These are phyloP conservation scores for Amaurobius ferox DNA, from an alignment of 2,888 invertebrate species.

Conservation along the genomic window DNA sequence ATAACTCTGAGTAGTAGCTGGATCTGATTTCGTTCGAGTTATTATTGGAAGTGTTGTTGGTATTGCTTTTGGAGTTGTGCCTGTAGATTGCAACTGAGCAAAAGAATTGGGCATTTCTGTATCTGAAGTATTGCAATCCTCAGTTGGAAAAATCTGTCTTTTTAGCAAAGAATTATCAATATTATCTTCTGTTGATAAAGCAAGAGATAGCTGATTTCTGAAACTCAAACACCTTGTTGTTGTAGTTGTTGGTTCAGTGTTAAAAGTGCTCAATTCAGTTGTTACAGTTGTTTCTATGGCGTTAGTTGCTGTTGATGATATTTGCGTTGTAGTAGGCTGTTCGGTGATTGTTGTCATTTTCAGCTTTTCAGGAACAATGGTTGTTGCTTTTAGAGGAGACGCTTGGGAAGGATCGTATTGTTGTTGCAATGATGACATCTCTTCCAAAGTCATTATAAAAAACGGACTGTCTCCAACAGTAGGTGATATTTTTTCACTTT, in stretches of 20 bases:
- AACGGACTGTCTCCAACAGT: slow-evolving; percentile 49
- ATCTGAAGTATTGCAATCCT: slow-evolving; percentile 57
- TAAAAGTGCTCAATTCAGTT: slow-evolving; percentile 3
- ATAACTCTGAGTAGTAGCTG: slow-evolving; percentile 18
- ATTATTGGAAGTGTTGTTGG: slow-evolving; percentile 8
- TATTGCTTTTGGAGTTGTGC: neutral
- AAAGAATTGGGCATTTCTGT: slow-evolving; percentile 5
- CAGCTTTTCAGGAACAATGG: neutral
- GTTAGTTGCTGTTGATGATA: slow-evolving; percentile 1
- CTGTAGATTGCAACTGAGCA: slow-evolving; percentile 32
- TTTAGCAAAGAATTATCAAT: slow-evolving; percentile 59
- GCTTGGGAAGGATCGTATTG: slow-evolving; percentile 57
- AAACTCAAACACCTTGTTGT: slow-evolving; percentile 60
- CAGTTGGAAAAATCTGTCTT: slow-evolving; percentile 46
- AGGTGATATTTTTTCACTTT: slow-evolving; percentile 8
- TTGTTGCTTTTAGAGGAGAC: slow-evolving; percentile 32
- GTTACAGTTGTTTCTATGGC: neutral
- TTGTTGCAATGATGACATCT: slow-evolving; percentile 60
- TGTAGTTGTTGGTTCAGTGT: slow-evolving; percentile 31
- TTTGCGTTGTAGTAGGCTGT: slow-evolving; percentile 14
- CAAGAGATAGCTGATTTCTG: slow-evolving; percentile 52
- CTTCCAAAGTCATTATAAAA: slow-evolving; percentile 54
- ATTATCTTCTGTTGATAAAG: slow-evolving; percentile 63
- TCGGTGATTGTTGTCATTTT: neutral
- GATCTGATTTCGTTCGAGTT: neutral